phyloP scores from a whole-genome alignment of 2,113 vertebrate species.

The Labrus mixtus region DNA sequence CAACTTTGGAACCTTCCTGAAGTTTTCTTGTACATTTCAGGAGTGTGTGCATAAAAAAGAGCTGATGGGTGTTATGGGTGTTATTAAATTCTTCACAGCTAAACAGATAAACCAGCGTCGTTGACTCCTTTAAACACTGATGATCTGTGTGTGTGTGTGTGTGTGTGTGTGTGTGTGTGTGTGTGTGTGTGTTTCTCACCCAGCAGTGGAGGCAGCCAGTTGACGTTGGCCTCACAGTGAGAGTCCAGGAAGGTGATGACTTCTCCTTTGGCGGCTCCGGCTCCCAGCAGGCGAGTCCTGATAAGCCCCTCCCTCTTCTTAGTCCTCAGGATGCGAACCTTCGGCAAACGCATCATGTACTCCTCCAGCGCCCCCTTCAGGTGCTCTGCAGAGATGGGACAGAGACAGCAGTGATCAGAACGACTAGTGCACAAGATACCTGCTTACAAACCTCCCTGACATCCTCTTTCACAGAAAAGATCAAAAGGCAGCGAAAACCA shows the following conservation, averaged over 20 bases:
- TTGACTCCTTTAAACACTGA: too few relatives aligned
- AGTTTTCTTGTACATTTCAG: too few relatives aligned
- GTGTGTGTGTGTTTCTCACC: slow-evolving; percentile 76
- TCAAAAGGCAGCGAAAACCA: slow-evolving; percentile 27
- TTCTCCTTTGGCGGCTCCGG: slow-evolving; percentile 88
- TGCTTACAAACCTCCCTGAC: neutral
- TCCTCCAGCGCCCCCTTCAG: slow-evolving; percentile 92
- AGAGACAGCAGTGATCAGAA: neutral
- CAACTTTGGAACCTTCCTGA: too few relatives aligned
- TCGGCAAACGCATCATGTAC: slow-evolving; percentile 92
- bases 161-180: neutral
- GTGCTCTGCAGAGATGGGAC: slow-evolving; percentile 77
- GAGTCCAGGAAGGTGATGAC: slow-evolving; percentile 98
- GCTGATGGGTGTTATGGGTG: too few relatives aligned
- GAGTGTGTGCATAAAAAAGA: too few relatives aligned
- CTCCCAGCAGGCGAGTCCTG: slow-evolving; percentile 93
- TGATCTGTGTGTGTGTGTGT: too few relatives aligned
- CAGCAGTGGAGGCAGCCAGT: slow-evolving; percentile 96
- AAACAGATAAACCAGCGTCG: too few relatives aligned
- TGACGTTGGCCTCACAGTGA: slow-evolving; percentile 96
- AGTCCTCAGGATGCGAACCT: slow-evolving; percentile 92
- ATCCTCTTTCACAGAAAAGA: neutral
- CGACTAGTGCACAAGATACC: fast-evolving
- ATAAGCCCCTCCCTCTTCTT: slow-evolving; percentile 96
- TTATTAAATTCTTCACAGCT: too few relatives aligned